Evolutionary conservation across 2,797 vertebrate species (phyloP).

Genomic region (Ibycter americanus): DNA sequence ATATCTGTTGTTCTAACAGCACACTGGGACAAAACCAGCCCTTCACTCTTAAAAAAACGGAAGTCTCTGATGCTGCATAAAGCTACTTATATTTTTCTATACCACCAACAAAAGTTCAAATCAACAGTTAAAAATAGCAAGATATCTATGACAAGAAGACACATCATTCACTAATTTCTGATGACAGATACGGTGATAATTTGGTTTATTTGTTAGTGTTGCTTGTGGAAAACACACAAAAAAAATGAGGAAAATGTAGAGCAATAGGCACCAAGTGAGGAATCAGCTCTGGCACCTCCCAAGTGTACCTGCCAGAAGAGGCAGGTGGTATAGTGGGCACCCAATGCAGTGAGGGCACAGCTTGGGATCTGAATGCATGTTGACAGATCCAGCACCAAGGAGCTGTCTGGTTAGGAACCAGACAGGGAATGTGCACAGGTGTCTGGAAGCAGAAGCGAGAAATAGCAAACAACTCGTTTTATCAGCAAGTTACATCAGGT

Average conservation of each 20-base stretch:
- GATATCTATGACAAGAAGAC: not conserved
- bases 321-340: not conserved
- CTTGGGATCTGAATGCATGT: not conserved
- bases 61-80: not conserved
- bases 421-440: not conserved
- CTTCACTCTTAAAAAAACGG: not conserved
- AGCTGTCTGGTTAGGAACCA: not conserved
- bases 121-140: not conserved
- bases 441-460: not conserved
- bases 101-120: not conserved
- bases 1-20: not conserved
- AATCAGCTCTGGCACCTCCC: not conserved
- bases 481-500: not conserved
- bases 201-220: not conserved
- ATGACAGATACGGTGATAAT: not conserved
- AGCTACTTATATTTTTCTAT: not conserved
- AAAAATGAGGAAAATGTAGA: not conserved
- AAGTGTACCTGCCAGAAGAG: not conserved
- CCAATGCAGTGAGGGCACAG: not conserved
- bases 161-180: not conserved
- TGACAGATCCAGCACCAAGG: not conserved
- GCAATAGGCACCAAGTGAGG: not conserved
- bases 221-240: not conserved
- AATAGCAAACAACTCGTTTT: not conserved
- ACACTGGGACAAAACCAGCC: not conserved